Percentiles rank a stretch among this genome's conserved stretches.
phyloP scores from a whole-genome alignment of 2,888 invertebrate genomes.

The Hedya salicella region DNA sequence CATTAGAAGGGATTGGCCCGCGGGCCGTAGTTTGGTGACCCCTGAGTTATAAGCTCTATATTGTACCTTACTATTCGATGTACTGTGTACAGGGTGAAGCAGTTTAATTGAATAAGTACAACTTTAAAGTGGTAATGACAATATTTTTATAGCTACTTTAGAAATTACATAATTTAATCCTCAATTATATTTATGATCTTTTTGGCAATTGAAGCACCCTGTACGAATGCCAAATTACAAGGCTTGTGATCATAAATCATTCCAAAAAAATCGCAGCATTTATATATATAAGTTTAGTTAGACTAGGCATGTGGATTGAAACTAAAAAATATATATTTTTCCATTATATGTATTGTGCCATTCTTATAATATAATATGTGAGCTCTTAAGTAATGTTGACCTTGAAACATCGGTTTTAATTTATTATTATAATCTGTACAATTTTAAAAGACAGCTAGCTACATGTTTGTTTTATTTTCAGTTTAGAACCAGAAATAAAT shows the following conservation, averaged over 20 bases:
- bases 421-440: background rate
- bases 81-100: conserved; percentile 11
- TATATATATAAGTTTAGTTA: conserved; percentile 50
- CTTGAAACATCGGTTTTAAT: background rate
- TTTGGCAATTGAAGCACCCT: conserved; percentile 13
- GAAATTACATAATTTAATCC: background rate
- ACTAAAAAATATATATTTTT: conserved; percentile 4
- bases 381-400: background rate
- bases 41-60: too few species aligned
- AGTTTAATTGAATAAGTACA: background rate
- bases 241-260: conserved; percentile 79
- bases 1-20: too few species aligned
- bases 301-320: conserved; percentile 48
- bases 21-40: too few species aligned
- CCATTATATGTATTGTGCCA: conserved; percentile 4
- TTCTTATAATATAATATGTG: background rate
- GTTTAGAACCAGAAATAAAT: too few species aligned
- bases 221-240: conserved; percentile 51
- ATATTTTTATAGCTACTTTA: background rate
- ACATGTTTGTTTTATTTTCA: too few species aligned
- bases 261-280: conserved; percentile 69
- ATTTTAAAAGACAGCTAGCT: background rate
- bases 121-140: background rate
- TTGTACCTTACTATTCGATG: conserved; percentile 13
- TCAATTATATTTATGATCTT: background rate